Evolutionary conservation across 2,113 vertebrate species (phyloP).

Genomic region (Aegypius monachus): DNA sequence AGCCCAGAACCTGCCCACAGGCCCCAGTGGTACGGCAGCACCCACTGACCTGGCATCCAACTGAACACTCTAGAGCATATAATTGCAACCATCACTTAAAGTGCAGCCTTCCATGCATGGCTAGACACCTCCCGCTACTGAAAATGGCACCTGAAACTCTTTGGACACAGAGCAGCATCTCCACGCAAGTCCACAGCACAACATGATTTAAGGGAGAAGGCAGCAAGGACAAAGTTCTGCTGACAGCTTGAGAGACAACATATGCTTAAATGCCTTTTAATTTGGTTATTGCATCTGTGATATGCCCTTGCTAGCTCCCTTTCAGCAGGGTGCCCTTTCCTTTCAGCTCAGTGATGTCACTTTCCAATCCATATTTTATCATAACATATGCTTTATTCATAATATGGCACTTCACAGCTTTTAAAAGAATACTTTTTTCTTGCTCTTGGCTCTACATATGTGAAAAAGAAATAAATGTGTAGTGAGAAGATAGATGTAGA

Average conservation of each 20-base stretch:
- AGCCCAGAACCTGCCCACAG: not conserved
- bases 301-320: not conserved
- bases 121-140: not conserved
- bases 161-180: not conserved
- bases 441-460: not conserved
- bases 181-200: not conserved
- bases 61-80: not conserved
- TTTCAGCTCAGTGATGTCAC: not conserved
- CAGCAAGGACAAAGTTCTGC: not conserved
- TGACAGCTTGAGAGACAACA: not conserved
- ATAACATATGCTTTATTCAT: not conserved
- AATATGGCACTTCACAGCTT: not conserved
- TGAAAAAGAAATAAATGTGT: not conserved
- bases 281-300: not conserved
- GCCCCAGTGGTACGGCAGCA: not conserved
- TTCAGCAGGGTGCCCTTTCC: not conserved
- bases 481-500: not conserved
- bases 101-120: not conserved
- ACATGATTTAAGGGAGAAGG: not conserved
- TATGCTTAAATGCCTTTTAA: not conserved
- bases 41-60: not conserved
- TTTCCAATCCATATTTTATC: not conserved
- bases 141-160: not conserved
- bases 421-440: not conserved
- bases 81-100: not conserved